A percentile compares a stretch with the other conserved stretches of the same genome.
phyloP scores from a whole-genome alignment of 2,888 invertebrate species.

The Drosophila kuntzei region DNA sequence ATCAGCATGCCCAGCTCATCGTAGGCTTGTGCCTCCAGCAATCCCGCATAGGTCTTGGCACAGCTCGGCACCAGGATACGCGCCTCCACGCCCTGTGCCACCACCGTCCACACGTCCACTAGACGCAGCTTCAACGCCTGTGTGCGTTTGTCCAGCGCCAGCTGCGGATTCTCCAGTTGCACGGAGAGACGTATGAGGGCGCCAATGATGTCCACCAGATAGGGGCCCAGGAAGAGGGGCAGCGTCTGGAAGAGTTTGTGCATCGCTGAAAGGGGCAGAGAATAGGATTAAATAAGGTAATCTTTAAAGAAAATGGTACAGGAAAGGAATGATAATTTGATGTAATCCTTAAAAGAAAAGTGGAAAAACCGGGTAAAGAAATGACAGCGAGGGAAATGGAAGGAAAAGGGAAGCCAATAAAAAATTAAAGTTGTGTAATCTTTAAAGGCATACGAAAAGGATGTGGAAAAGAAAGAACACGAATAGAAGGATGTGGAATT shows the following conservation, averaged over 20 bases:
- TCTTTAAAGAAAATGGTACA: background rate
- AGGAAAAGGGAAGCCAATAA: too few species aligned
- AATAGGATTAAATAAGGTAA: background rate
- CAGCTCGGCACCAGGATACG: slow-evolving; percentile 92
- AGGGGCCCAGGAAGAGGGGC: slow-evolving; percentile 94
- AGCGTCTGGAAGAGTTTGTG: slow-evolving; percentile 93
- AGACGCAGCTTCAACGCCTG: slow-evolving; percentile 87
- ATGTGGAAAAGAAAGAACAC: too few species aligned
- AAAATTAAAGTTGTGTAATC: too few species aligned
- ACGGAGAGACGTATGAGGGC: slow-evolving; percentile 87
- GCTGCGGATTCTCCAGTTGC: slow-evolving; percentile 71
- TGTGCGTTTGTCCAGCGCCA: slow-evolving; percentile 86
- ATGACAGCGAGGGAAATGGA: too few species aligned
- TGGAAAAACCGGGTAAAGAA: background rate
- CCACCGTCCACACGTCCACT: slow-evolving; percentile 88
- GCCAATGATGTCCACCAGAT: slow-evolving; percentile 90
- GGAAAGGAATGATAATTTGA: background rate
- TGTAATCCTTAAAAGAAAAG: background rate
- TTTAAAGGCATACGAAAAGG: too few species aligned
- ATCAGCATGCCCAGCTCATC: slow-evolving; percentile 90
- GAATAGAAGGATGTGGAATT: too few species aligned
- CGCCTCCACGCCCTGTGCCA: slow-evolving; percentile 89
- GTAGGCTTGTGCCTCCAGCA: slow-evolving; percentile 87
- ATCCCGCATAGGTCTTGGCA: slow-evolving; percentile 88
- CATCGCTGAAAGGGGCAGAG: slow-evolving; percentile 86